A percentile compares a stretch with the other conserved stretches of the same genome.
phyloP scores from a whole-genome alignment of 2,888 invertebrate genomes.

The Cotesia congregata region DNA sequence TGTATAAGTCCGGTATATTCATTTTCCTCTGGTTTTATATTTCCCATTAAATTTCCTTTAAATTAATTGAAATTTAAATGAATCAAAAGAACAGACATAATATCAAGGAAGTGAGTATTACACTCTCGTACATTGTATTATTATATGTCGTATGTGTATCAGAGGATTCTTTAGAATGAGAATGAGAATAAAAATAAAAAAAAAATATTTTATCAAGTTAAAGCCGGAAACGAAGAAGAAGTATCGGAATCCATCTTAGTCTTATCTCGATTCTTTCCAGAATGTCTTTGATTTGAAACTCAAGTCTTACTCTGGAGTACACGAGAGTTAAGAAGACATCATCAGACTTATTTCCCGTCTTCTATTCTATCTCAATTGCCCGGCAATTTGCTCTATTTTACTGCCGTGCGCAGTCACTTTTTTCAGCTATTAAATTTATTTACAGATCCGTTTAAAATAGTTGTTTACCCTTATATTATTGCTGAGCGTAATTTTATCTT shows the following conservation, averaged over 20 bases:
- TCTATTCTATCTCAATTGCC: slow-evolving; percentile 29
- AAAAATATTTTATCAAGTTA: slow-evolving; percentile 28
- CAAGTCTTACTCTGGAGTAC: background rate
- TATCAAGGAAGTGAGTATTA: too few relatives aligned
- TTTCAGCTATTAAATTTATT: slow-evolving; percentile 9
- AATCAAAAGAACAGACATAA: too few relatives aligned
- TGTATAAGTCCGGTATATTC: too few relatives aligned
- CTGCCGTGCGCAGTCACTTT: background rate
- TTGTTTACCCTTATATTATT: background rate
- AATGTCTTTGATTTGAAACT: slow-evolving; percentile 32
- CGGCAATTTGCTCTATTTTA: slow-evolving; percentile 29
- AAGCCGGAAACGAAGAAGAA: background rate
- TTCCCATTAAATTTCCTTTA: too few relatives aligned
- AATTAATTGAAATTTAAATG: too few relatives aligned
- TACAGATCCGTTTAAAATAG: background rate
- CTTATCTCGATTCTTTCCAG: slow-evolving; percentile 34
- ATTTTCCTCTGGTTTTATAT: too few relatives aligned
- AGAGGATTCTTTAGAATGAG: slow-evolving; percentile 28
- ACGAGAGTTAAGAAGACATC: slow-evolving; percentile 12
- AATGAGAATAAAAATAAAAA: background rate
- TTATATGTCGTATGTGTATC: slow-evolving; percentile 12
- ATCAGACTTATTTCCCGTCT: slow-evolving; percentile 7
- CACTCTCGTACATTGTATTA: too few relatives aligned
- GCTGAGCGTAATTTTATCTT: background rate
- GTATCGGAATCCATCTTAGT: slow-evolving; percentile 7